These are phyloP conservation scores for Salpingus planirostris DNA, from an alignment of 2,888 invertebrate species.

Conservation along the genomic window DNA sequence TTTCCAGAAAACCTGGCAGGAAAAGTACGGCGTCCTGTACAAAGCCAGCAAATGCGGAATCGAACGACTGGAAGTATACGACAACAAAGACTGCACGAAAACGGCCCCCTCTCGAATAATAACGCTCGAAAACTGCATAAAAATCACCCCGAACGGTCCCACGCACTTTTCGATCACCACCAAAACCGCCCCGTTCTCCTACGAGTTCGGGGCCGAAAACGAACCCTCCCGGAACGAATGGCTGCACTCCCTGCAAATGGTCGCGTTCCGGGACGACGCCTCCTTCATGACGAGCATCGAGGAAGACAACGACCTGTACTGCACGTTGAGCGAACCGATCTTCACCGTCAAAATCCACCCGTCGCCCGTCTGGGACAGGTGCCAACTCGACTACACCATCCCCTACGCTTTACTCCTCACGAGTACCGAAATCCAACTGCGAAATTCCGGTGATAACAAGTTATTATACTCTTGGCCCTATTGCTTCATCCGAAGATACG, in stretches of 20 bases:
- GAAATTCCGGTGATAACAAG: conserved; percentile 55
- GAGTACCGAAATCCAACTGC: conserved; percentile 64
- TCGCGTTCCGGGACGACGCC: conserved; percentile 66
- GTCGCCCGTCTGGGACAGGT: conserved; percentile 70
- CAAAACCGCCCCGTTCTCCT: conserved; percentile 50
- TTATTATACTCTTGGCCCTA: conserved; percentile 75
- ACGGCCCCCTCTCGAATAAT: conserved; percentile 63
- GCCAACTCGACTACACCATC: conserved; percentile 57
- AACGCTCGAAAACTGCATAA: conserved; percentile 79
- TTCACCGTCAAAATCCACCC: conserved; percentile 62
- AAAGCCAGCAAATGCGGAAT: conserved; percentile 79
- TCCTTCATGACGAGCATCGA: conserved; percentile 53
- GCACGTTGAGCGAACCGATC: conserved; percentile 73
- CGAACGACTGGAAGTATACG: conserved; percentile 77
- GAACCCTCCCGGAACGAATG: conserved; percentile 61
- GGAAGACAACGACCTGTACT: conserved; percentile 84
- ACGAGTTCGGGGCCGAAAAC: conserved; percentile 58
- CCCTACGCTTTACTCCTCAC: conserved; percentile 68
- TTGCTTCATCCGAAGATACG: conserved; percentile 73
- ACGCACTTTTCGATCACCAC: conserved; percentile 62
- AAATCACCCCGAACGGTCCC: conserved; percentile 59
- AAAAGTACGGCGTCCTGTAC: conserved; percentile 67
- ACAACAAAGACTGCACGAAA: conserved; percentile 56
- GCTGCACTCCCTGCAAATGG: conserved; percentile 70
- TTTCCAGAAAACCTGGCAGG: conserved; percentile 77